A percentile compares a stretch with the other conserved stretches of the same genome.
Evolutionary conservation across 2,797 vertebrate species (phyloP).

Genomic region (Cynopterus sphinx): DNA sequence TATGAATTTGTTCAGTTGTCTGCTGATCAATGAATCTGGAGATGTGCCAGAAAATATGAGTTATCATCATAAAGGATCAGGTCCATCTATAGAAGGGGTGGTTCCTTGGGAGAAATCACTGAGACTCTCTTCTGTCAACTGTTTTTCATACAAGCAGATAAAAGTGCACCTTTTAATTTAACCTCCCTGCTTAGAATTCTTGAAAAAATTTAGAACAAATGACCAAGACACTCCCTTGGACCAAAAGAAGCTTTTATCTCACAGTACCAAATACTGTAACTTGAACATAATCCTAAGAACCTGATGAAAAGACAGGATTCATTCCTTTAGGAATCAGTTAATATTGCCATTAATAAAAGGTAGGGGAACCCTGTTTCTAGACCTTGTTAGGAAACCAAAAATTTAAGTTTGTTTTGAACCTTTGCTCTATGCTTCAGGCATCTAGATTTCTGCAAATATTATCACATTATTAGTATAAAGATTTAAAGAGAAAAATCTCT

Average conservation of each 20-base stretch:
- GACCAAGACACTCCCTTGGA: not conserved
- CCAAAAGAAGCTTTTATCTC: not conserved
- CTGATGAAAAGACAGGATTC: not conserved
- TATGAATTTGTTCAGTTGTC: conserved; percentile 22
- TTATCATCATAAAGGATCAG: not conserved
- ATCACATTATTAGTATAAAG: not conserved
- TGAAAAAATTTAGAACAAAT: not conserved
- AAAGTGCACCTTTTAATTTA: not conserved
- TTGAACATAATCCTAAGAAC: not conserved
- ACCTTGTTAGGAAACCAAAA: not conserved
- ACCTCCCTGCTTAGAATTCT: not conserved
- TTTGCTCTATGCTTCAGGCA: not conserved
- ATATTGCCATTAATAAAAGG: not conserved
- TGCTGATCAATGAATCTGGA: conserved; percentile 31
- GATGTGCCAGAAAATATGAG: not conserved
- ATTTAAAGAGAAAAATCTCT: not conserved
- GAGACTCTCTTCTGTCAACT: not conserved
- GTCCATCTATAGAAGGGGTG: not conserved
- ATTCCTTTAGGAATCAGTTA: not conserved
- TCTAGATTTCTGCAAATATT: conserved; percentile 4
- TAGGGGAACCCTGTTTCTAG: not conserved
- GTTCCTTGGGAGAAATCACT: conserved; percentile 18
- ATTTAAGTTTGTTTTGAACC: not conserved
- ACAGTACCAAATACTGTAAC: not conserved
- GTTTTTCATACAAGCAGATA: not conserved